phyloP scores from a whole-genome alignment of 2,797 vertebrate species.

The Syngnathus rostellatus region DNA sequence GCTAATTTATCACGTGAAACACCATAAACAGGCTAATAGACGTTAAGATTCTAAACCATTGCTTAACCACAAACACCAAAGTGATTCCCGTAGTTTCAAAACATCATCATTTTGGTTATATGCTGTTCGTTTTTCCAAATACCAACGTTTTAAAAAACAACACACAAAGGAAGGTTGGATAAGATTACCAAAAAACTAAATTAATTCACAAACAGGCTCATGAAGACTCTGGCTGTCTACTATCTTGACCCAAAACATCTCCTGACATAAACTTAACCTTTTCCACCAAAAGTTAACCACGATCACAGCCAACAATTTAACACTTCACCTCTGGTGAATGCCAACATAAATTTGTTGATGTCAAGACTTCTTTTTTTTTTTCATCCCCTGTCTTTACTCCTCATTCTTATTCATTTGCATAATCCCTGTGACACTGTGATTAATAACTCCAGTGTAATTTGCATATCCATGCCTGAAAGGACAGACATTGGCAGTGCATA shows the following conservation, averaged over 20 bases:
- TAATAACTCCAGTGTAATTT: slow-evolving; percentile 62
- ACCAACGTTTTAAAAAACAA: no score
- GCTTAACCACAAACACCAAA: no score
- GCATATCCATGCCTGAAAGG: slow-evolving; percentile 63
- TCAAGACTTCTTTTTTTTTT: slow-evolving; percentile 27
- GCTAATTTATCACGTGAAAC: no score
- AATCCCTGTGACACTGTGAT: slow-evolving; percentile 64
- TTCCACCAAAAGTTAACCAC: neutral
- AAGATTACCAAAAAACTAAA: no score
- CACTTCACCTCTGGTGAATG: slow-evolving; percentile 27
- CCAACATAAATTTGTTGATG: slow-evolving; percentile 39
- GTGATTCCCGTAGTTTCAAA: no score
- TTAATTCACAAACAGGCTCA: neutral
- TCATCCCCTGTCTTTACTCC: slow-evolving; percentile 14
- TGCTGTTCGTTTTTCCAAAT: no score
- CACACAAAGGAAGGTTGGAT: no score
- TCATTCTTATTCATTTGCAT: slow-evolving; percentile 57
- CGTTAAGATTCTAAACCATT: no score
- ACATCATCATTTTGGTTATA: no score
- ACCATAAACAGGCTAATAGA: no score
- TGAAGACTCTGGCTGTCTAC: neutral
- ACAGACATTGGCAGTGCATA: slow-evolving; percentile 42
- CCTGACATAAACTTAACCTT: neutral
- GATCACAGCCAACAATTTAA: slow-evolving; percentile 23
- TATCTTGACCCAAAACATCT: neutral